phyloP scores from a whole-genome alignment of 1,140 invertebrate genomes.

The Dolichoris vasculosae region DNA sequence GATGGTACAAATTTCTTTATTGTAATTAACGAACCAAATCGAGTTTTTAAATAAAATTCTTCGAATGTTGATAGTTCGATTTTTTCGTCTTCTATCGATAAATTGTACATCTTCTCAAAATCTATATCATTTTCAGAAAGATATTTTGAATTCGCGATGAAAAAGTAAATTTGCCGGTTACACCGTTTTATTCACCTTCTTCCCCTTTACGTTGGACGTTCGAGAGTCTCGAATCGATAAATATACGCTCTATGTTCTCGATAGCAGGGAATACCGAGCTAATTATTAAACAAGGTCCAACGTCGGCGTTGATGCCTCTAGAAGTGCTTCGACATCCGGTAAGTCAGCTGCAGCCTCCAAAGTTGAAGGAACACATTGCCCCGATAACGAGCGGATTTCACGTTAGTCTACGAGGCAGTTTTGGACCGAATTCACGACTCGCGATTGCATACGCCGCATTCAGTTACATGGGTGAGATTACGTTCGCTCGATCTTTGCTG shows the following conservation, averaged over 20 bases:
- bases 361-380: slow-evolving; percentile 77
- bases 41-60: no score
- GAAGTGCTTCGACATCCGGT: slow-evolving; percentile 77
- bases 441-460: slow-evolving; percentile 85
- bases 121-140: no score
- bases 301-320: slow-evolving; percentile 78
- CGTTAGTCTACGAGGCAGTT: slow-evolving; percentile 80
- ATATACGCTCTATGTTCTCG: background rate
- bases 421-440: slow-evolving; percentile 78
- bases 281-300: slow-evolving; percentile 80
- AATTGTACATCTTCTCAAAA: no score
- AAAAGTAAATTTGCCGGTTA: no score
- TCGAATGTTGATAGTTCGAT: no score
- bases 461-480: slow-evolving; percentile 78
- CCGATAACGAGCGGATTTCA: slow-evolving; percentile 81
- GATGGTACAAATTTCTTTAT: no score
- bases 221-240: background rate
- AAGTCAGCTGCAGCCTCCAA: slow-evolving; percentile 72
- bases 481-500: background rate
- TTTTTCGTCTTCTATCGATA: no score
- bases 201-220: no score
- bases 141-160: no score
- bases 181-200: no score
- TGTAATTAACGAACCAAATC: no score
- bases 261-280: slow-evolving; percentile 77